Evolutionary conservation across 2,113 vertebrate genomes (phyloP), one percentile per base, ranked within the genome.

Genomic region (Bubo scandiacus): DNA sequence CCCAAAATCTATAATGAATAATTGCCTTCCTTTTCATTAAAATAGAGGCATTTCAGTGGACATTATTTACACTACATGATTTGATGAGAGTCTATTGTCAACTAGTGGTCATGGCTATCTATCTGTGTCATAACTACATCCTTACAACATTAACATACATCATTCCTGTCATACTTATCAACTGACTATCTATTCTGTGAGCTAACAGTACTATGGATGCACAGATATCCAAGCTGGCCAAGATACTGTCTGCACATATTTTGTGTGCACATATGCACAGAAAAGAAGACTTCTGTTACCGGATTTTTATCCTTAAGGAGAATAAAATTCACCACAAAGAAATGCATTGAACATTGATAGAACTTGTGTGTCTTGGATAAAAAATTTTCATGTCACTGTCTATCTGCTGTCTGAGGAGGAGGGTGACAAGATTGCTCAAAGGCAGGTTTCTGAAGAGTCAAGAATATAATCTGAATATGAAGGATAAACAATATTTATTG

Each of bases 301-400:
- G 0, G 0, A 0, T 47, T 77, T 49, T 83, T 32, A 16, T 72
- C 15, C 22, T 22, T 59, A 40, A 66, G 26, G 80, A 26, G 11
- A 66, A 51, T 30, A 59, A 68, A 81, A 70, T 54, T 62, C 21
- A 42, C 30, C 9, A 7, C 18, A 43, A 63, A 78, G 15, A 78
- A 68, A 26, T 20, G 3, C 29, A 34, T 15, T 52, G 18, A 30
- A 4, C 23, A 14, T 38, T 43, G 59, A 57, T 66, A 32, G 40
- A 73, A 70, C 10, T 32, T 30, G 3, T 7, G 8, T 20, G 22
- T 51, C 19, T 42, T 54, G 70, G 12, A 49, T 72, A 20, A 57
- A 38, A 52, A 36, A 36, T 34, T 73, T 91, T 45, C 13, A 5
- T 34, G 34, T 88, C 3, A 6, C 8, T 87, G 4, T 70, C 17